Evolutionary conservation across 2,113 vertebrate species (phyloP).

Genomic region (Phainopepla nitens): DNA sequence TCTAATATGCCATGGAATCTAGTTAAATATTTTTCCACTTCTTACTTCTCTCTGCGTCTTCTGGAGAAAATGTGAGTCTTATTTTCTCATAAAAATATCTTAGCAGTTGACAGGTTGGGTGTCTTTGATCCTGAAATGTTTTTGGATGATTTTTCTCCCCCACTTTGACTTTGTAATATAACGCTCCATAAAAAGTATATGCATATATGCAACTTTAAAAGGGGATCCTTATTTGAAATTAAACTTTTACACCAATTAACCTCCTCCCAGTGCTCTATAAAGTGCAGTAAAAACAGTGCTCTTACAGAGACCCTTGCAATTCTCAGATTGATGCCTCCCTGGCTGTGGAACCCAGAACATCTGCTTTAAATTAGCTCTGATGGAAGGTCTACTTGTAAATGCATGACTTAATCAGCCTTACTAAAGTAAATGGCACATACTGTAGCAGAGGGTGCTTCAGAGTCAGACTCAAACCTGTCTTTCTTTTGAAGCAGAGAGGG

Average conservation of each 20-base stretch:
- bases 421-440: conserved; percentile 74
- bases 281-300: conserved; percentile 58
- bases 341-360: conserved; percentile 72
- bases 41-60: conserved; percentile 66
- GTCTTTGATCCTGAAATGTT: conserved; percentile 69
- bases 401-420: conserved; percentile 78
- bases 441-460: conserved; percentile 61
- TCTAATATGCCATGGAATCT: conserved; percentile 60
- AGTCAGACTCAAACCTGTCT: conserved; percentile 67
- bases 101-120: conserved; percentile 65
- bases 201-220: conserved; percentile 70
- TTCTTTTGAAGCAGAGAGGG: conserved; percentile 67
- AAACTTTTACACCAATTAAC: conserved; percentile 69
- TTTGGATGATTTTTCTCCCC: conserved; percentile 61
- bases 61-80: conserved; percentile 69
- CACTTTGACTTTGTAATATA: conserved; percentile 66
- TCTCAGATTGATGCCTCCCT: conserved; percentile 57
- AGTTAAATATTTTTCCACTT: conserved; percentile 69
- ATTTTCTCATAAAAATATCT: conserved; percentile 73
- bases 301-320: conserved; percentile 44
- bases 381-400: conserved; percentile 78
- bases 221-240: conserved; percentile 69
- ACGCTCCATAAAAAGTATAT: conserved; percentile 68
- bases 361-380: conserved; percentile 77
- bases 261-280: conserved; percentile 58